These are phyloP conservation scores for Eulemur rufifrons DNA, from an alignment of 2,113 vertebrate genomes.

Conservation along the genomic window DNA sequence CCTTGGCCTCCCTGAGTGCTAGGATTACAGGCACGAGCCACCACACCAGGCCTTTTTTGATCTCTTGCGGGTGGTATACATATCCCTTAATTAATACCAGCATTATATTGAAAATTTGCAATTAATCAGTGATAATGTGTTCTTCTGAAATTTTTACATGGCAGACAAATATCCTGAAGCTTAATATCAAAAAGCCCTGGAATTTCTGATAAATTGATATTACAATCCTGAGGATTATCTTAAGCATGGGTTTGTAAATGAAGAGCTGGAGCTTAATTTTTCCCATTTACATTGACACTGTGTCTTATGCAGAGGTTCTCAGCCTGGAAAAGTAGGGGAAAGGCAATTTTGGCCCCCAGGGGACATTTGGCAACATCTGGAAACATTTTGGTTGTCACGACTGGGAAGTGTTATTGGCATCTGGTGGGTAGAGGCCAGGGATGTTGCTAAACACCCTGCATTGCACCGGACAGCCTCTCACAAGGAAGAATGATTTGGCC, in stretches of 20 bases:
- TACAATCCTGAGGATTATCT: not conserved
- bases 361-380: slow-evolving; percentile 46
- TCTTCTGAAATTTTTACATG: slow-evolving; percentile 12
- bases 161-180: not conserved
- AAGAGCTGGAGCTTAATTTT: not conserved
- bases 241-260: not conserved
- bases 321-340: not conserved
- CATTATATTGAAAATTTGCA: not conserved
- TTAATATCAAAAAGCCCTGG: not conserved
- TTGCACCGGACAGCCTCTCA: not conserved
- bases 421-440: not conserved
- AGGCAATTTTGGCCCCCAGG: not conserved
- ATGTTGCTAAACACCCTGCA: not conserved
- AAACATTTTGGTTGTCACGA: not conserved
- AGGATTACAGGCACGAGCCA: no score
- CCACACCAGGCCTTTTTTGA: not conserved
- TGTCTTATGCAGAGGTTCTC: not conserved
- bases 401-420: not conserved
- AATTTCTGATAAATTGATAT: not conserved
- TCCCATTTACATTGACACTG: not conserved
- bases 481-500: not conserved
- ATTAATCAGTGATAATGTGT: not conserved
- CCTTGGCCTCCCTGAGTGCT: no score
- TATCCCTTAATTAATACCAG: not conserved
- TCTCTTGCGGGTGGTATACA: not conserved